Percentiles rank a stretch among this genome's conserved stretches.
These are phyloP conservation scores for Netta rufina DNA, from an alignment of 2,797 vertebrate species.

Conservation along the genomic window DNA sequence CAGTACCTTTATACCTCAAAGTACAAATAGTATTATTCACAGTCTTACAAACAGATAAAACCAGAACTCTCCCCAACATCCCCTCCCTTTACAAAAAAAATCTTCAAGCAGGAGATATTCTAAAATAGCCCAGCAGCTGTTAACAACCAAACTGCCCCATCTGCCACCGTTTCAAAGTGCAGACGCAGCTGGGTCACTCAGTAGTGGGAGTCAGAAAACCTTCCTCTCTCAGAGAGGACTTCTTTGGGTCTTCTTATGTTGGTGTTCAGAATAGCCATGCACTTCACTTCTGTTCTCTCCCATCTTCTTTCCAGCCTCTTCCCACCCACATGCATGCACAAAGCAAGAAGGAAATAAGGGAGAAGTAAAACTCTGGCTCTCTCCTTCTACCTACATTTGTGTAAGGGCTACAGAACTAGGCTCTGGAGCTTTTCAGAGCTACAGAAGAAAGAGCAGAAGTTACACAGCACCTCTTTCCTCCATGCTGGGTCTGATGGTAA, in stretches of 20 bases:
- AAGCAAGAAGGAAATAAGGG: background rate
- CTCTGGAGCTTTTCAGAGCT: background rate
- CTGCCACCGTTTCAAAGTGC: background rate
- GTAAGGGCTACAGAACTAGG: background rate
- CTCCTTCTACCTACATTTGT: background rate
- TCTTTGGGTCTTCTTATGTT: background rate
- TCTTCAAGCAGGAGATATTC: background rate
- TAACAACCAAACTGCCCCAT: background rate
- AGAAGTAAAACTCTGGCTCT: background rate
- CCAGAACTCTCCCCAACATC: background rate
- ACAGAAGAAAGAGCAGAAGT: background rate
- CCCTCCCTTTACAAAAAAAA: background rate
- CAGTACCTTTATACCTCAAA: constrained; percentile 46
- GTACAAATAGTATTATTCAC: constrained; percentile 49
- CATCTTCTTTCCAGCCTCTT: background rate
- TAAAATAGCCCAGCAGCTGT: background rate
- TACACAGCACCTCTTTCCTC: background rate
- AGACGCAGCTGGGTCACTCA: background rate
- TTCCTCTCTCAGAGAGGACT: background rate
- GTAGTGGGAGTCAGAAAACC: background rate
- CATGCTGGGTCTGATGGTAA: background rate
- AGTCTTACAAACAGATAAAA: constrained; percentile 32
- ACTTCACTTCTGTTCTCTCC: background rate
- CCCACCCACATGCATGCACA: rapidly evolving
- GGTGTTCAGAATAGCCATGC: background rate